Evolutionary conservation across 2,113 vertebrate species (phyloP), one percentile per base, ranked within the genome.

Genomic region (Crotophaga sulcirostris): DNA sequence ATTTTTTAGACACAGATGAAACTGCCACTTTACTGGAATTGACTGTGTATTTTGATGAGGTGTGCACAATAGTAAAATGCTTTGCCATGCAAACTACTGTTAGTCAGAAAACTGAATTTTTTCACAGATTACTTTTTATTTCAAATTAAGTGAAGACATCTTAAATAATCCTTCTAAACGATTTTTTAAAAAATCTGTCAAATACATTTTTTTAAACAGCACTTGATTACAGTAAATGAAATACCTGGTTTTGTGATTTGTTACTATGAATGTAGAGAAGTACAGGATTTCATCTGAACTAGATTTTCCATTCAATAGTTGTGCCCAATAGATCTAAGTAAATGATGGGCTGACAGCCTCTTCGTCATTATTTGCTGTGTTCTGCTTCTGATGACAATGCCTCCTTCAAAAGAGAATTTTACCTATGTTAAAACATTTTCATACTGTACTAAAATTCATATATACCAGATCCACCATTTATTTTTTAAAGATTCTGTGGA

Each of bases 231-330:
- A 34, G 1, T 26, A 60, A 3, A 9, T 63, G 52, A 72, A 75
- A 55, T 77, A 70, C 21, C 49, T 74, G 45, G 0, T 25, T 89
- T 81, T 74, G 47, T 51, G 42, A 55, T 62, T 55, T 91, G 20
- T 72, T 60, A 33, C 15, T 38, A 5, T 40, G 49, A 56, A 12
- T 34, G 15, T 28, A 28, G 44, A 29, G 58, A 73, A 69, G n/a
- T 20, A 18, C 45, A 55, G 60, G 64, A 26, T 55, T 91, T 87
- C 84, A 10, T 51, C 64, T 88, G 64, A 91, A 47, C 73, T 88
- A 23, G 74, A 87, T 95, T 95, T 95, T 73, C 60, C 76, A 19
- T 95, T 92, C 77, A 47, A 34, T 87, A 66, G 51, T 70, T 95
- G 47, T 92, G 86, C 90, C 96, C 84, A 75, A 29, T 26, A 74